Evolutionary conservation across 2,113 vertebrate genomes (phyloP).

Genomic region (Sorex fumeus): DNA sequence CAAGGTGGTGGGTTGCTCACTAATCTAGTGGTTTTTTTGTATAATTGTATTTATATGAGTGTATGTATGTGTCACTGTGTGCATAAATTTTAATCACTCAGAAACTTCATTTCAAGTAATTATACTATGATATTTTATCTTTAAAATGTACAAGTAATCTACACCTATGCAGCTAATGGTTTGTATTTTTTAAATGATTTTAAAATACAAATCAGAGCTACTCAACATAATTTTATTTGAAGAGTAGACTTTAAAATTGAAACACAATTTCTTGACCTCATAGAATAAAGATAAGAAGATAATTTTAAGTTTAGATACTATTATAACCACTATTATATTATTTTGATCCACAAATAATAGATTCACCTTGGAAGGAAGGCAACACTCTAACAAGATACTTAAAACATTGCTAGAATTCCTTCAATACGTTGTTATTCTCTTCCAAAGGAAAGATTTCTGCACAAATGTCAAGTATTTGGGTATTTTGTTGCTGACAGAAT

Average conservation of each 20-base stretch:
- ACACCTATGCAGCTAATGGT: neutral
- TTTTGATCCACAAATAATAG: neutral
- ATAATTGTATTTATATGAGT: neutral
- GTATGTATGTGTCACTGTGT: neutral
- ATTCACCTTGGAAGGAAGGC: no score
- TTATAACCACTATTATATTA: neutral
- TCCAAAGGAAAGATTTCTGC: neutral
- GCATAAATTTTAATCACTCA: neutral
- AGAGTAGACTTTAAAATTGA: no score
- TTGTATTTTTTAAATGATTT: neutral
- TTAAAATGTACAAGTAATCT: neutral
- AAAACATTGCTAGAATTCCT: neutral
- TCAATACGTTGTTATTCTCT: neutral
- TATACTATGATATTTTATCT: neutral
- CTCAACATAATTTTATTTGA: neutral
- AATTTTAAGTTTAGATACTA: neutral
- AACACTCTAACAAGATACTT: neutral
- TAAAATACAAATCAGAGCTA: neutral
- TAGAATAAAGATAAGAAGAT: neutral
- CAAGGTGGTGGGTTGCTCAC: neutral
- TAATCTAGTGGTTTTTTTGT: neutral
- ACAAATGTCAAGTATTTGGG: neutral
- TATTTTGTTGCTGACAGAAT: neutral
- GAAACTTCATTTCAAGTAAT: neutral
- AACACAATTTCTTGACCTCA: neutral